Evolutionary conservation across 2,797 vertebrate species (phyloP).

Genomic region (Thunnus albacares): DNA sequence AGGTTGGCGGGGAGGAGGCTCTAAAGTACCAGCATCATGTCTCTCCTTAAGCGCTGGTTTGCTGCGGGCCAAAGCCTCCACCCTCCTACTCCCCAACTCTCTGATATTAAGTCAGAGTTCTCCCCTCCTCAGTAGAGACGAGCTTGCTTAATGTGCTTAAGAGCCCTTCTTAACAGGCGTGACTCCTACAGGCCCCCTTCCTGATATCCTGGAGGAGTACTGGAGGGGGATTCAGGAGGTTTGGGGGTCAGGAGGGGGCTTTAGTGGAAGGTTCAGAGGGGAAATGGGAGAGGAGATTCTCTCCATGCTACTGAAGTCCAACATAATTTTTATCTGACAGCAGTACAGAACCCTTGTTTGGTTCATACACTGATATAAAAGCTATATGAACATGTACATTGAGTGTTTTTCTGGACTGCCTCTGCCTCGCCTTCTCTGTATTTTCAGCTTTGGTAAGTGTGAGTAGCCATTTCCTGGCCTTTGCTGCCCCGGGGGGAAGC

Average conservation of each 20-base stretch:
- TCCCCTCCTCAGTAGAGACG: constrained; percentile 90
- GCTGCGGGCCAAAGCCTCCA: constrained; percentile 86
- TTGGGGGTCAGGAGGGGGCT: constrained; percentile 58
- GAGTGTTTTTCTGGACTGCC: constrained; percentile 1
- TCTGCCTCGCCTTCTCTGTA: constrained; percentile 3
- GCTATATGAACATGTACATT: background rate
- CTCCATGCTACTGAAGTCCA: constrained; percentile 35
- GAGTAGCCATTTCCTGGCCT: constrained; percentile 64
- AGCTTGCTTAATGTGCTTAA: constrained; percentile 92
- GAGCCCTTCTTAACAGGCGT: constrained; percentile 93
- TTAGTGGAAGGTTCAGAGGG: constrained; percentile 14
- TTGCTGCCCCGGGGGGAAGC: constrained; percentile 69
- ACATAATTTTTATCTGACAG: constrained; percentile 19
- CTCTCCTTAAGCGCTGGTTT: constrained; percentile 87
- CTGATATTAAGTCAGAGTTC: constrained; percentile 88
- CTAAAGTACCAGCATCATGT: constrained; percentile 84
- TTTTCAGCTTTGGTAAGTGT: constrained; percentile 65
- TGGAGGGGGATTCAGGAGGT: constrained; percentile 55
- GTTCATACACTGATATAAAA: background rate
- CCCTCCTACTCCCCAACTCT: constrained; percentile 87
- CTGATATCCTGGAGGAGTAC: constrained; percentile 73
- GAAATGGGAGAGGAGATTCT: constrained; percentile 27
- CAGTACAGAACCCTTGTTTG: background rate
- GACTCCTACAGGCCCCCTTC: constrained; percentile 89
- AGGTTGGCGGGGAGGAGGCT: constrained; percentile 57